These are phyloP conservation scores for Istiophorus platypterus DNA, from an alignment of 2,113 vertebrate species.

Conservation along the genomic window DNA sequence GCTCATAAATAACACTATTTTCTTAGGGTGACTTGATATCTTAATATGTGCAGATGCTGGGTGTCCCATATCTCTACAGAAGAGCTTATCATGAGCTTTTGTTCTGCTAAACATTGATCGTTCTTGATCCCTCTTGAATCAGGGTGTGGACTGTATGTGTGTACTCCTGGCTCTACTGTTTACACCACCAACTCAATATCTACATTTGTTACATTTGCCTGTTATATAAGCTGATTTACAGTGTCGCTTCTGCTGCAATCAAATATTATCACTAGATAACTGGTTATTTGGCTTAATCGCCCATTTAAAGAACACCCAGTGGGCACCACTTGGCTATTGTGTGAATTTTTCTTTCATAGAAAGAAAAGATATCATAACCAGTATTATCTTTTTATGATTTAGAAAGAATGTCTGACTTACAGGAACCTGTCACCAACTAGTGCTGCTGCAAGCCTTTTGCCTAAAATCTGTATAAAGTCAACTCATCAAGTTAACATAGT, in stretches of 20 bases:
- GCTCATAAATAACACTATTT: not conserved
- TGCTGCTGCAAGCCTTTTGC: not conserved
- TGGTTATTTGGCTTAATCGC: not conserved
- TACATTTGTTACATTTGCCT: constrained; percentile 5
- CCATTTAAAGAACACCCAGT: not conserved
- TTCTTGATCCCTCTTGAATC: constrained; percentile 31
- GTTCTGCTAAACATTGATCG: constrained; percentile 44
- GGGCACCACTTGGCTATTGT: not conserved
- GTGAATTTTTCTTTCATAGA: not conserved
- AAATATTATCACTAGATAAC: not conserved
- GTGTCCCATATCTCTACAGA: not conserved
- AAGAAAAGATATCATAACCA: not conserved
- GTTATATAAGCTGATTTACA: constrained; percentile 6
- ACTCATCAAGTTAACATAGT: not conserved
- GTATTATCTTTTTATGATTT: not conserved
- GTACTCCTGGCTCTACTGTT: not conserved
- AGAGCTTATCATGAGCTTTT: constrained; percentile 35
- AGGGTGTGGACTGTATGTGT: constrained; percentile 32
- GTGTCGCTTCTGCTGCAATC: constrained; percentile 1
- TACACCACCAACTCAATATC: not conserved
- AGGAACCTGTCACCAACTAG: not conserved
- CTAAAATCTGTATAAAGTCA: constrained; percentile 14
- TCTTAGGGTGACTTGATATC: not conserved
- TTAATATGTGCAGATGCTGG: not conserved
- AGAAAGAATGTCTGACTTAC: not conserved